phyloP scores from a whole-genome alignment of 1,140 invertebrate species.

The Atta cephalotes region DNA sequence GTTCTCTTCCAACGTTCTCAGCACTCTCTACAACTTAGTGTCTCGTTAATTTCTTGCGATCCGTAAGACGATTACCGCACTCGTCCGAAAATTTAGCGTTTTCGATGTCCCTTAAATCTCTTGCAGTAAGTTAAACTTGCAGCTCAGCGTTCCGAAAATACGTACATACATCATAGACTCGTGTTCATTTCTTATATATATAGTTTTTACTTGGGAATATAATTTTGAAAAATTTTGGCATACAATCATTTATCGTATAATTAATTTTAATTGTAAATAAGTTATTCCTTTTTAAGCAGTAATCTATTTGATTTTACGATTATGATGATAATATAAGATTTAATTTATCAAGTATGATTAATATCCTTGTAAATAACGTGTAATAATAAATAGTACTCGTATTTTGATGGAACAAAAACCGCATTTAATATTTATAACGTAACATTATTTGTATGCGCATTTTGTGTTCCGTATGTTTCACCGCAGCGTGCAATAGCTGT shows the following conservation, averaged over 20 bases:
- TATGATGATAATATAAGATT: conserved; percentile 9
- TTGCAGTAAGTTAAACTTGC: conserved; percentile 50
- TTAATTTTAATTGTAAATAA: conserved; percentile 3
- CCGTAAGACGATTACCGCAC: conserved; percentile 65
- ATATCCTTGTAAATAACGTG: conserved; percentile 23
- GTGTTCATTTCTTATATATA: neutral
- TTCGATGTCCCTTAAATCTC: conserved; percentile 65
- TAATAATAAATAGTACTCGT: neutral
- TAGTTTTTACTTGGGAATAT: neutral
- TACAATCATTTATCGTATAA: neutral
- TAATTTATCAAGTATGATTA: conserved; percentile 37
- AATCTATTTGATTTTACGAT: neutral
- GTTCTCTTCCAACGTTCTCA: conserved; percentile 16
- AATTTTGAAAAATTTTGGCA: neutral
- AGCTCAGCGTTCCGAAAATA: conserved; percentile 34
- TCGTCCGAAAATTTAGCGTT: conserved; percentile 68
- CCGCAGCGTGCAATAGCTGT: conserved; percentile 43
- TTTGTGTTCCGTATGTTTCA: conserved; percentile 67
- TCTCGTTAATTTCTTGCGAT: conserved; percentile 74
- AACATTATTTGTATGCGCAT: conserved; percentile 69
- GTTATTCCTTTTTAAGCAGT: too few relatives aligned
- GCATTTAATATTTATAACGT: conserved; percentile 81
- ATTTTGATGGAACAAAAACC: conserved; percentile 54
- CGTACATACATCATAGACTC: conserved; percentile 6
- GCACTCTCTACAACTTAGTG: conserved; percentile 56